These are phyloP conservation scores for Pterophyllum scalare DNA, from an alignment of 2,113 vertebrate genomes.

Conservation along the genomic window DNA sequence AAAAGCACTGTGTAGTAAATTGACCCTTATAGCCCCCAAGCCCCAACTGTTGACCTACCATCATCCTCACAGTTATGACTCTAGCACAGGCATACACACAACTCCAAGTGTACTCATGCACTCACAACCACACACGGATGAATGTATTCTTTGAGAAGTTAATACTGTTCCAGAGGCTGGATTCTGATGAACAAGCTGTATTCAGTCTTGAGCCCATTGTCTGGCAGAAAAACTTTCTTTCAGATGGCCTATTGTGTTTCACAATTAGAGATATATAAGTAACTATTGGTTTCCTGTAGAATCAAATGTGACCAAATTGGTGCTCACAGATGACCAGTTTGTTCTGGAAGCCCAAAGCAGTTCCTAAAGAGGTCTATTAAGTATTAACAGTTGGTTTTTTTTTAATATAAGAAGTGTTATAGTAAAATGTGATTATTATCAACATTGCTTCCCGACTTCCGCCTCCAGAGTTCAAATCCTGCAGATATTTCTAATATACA, in stretches of 20 bases:
- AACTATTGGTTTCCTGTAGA: constrained; percentile 16
- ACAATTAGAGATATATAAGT: constrained; percentile 10
- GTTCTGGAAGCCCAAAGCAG: constrained; percentile 11
- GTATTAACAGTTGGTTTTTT: constrained; percentile 25
- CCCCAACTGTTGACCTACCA: constrained; percentile 36
- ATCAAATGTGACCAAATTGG: constrained; percentile 5
- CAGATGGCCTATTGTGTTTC: constrained; percentile 34
- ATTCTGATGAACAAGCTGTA: constrained; percentile 44
- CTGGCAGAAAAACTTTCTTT: constrained; percentile 20
- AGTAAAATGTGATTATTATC: constrained; percentile 46
- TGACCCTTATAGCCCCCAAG: constrained; percentile 45
- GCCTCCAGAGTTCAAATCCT: too few species aligned
- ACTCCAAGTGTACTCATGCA: constrained; percentile 26
- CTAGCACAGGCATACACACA: constrained; percentile 52
- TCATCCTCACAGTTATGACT: constrained; percentile 46
- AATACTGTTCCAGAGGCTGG: constrained; percentile 63
- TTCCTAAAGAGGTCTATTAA: constrained; percentile 18
- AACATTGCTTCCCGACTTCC: too few species aligned
- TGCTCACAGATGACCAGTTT: constrained; percentile 10
- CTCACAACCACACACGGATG: constrained; percentile 64
- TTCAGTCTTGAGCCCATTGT: constrained; percentile 29
- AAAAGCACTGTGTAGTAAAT: constrained; percentile 82
- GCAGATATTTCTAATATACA: too few species aligned
- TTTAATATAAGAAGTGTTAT: constrained; percentile 26
- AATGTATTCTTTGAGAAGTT: constrained; percentile 72